Evolutionary conservation across 2,888 invertebrate genomes (phyloP).

Genomic region (Sphecodes monilicornis): DNA sequence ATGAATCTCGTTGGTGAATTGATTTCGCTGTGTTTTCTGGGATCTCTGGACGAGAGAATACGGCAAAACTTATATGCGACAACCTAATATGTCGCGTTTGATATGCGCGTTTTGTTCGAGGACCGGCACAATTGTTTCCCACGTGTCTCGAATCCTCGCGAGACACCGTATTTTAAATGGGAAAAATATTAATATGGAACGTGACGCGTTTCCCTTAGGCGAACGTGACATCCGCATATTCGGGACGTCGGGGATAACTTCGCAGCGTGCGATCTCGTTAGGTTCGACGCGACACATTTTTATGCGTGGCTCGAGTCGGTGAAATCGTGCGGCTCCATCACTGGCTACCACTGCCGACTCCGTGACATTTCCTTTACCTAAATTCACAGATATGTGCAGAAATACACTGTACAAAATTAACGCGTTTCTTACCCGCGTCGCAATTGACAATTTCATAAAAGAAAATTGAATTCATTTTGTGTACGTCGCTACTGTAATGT

Average conservation of each 20-base stretch:
- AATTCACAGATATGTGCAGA: neutral
- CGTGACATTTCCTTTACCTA: neutral
- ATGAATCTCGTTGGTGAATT: too few relatives aligned
- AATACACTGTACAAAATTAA: neutral
- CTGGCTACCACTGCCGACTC: slow-evolving; percentile 4
- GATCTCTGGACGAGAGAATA: neutral
- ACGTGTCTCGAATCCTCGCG: neutral
- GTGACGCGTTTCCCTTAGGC: slow-evolving; percentile 34
- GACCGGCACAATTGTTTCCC: neutral
- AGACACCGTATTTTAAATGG: neutral
- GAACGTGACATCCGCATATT: slow-evolving; percentile 27
- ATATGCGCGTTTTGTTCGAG: neutral
- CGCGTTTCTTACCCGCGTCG: neutral
- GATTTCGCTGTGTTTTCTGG: neutral
- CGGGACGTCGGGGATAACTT: slow-evolving; percentile 6
- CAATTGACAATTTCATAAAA: neutral
- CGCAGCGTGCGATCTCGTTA: slow-evolving; percentile 17
- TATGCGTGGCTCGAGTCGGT: neutral
- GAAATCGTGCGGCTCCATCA: neutral
- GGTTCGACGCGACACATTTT: slow-evolving; percentile 26
- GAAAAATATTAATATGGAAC: slow-evolving; percentile 34
- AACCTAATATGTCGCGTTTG: neutral
- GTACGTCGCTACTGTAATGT: neutral
- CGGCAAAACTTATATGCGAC: neutral
- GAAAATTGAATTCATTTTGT: neutral